A percentile compares a stretch with the other conserved stretches of the same genome.
These are phyloP conservation scores for Leptinotarsa undecemlineata DNA, from an alignment of 1,140 invertebrate genomes.

Conservation along the genomic window DNA sequence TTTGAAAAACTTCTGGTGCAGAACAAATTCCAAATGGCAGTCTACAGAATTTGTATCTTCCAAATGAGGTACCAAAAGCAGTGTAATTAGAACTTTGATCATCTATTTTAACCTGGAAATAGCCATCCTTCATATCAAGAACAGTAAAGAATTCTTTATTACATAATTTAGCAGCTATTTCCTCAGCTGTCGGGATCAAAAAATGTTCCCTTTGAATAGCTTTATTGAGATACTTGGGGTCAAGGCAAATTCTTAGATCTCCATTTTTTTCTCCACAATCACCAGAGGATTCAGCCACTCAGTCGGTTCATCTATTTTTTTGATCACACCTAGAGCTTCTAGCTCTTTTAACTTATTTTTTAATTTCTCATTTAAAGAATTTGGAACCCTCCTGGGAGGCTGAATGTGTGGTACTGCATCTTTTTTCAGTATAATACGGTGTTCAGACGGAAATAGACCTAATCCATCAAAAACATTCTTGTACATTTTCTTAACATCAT, in stretches of 20 bases:
- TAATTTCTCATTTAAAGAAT: background rate
- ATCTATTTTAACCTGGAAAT: slow-evolving; percentile 16
- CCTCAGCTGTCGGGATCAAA: slow-evolving; percentile 25
- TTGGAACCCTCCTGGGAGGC: slow-evolving; percentile 4
- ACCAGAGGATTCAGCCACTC: slow-evolving; percentile 26
- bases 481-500: background rate
- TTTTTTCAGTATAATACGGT: slow-evolving; percentile 3
- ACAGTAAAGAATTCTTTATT: slow-evolving; percentile 12
- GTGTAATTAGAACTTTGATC: background rate
- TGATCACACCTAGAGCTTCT: background rate
- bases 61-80: slow-evolving; percentile 39
- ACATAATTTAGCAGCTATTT: background rate
- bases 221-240: slow-evolving; percentile 23
- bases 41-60: slow-evolving; percentile 42
- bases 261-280: slow-evolving; percentile 8
- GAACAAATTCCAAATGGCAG: slow-evolving; percentile 43
- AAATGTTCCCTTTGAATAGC: background rate
- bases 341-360: background rate
- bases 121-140: slow-evolving; percentile 20
- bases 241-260: background rate
- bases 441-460: background rate
- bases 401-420: slow-evolving; percentile 9
- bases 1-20: slow-evolving; percentile 44
- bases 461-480: background rate
- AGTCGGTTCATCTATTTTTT: background rate